These are phyloP conservation scores for Heliconius erato DNA, from an alignment of 2,888 invertebrate genomes.

Conservation along the genomic window DNA sequence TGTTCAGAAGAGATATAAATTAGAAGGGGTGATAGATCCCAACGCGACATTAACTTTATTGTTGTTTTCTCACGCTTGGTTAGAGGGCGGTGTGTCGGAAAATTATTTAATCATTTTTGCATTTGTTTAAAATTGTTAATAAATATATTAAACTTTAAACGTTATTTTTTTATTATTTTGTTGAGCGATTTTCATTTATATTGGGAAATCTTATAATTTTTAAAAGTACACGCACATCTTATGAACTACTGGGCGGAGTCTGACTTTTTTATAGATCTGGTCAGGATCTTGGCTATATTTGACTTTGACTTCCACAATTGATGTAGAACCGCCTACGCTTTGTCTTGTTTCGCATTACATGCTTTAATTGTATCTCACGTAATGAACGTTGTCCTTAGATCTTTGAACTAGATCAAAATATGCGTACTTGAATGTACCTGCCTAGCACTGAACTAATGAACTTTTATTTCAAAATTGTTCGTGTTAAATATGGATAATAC, in stretches of 20 bases:
- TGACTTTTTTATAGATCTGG: too few species aligned
- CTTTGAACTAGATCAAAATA: too few species aligned
- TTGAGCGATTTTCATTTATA: not conserved
- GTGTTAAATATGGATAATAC: not conserved
- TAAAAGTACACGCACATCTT: not conserved
- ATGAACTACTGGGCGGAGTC: fast-evolving
- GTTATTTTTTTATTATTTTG: too few species aligned
- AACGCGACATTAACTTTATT: slow-evolving; percentile 53
- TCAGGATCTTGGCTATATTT: too few species aligned
- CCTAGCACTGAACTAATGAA: not conserved
- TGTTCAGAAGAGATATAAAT: slow-evolving; percentile 67
- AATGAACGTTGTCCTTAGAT: too few species aligned
- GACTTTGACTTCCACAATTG: too few species aligned
- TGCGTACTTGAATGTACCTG: too few species aligned
- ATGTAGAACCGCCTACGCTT: too few species aligned
- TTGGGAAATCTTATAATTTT: not conserved
- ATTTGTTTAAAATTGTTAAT: slow-evolving; percentile 21
- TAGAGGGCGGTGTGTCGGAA: slow-evolving; percentile 59
- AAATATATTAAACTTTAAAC: not conserved
- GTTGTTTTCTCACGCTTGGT: slow-evolving; percentile 72
- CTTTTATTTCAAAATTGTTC: not conserved
- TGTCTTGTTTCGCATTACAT: too few species aligned
- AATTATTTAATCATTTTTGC: slow-evolving; percentile 52
- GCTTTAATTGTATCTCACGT: too few species aligned
- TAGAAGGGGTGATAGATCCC: slow-evolving; percentile 60